A percentile compares a stretch with the other conserved stretches of the same genome.
Conservation (phyloP, 2,888 invertebrate genomes). For the Stenoptilia bipunctidactyla region DNA sequence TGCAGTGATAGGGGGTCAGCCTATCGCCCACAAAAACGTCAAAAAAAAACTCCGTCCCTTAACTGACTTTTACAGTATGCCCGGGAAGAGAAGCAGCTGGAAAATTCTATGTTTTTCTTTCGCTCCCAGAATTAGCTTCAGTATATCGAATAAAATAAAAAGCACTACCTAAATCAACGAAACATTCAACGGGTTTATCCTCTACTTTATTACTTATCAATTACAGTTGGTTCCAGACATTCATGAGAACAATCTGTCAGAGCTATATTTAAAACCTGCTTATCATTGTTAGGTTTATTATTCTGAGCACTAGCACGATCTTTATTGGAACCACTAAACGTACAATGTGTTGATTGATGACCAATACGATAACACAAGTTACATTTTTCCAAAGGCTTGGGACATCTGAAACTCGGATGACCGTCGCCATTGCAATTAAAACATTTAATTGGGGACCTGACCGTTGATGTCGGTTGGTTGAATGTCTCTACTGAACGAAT, state of each 20-base stretch:
- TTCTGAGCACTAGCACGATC: neutral
- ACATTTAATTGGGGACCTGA: slow-evolving; percentile 3
- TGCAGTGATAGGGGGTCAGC: no score
- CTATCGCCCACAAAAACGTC: no score
- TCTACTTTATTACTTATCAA: slow-evolving; percentile 4
- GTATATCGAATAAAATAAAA: slow-evolving; percentile 2
- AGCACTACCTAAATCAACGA: slow-evolving; percentile 6
- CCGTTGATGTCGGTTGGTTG: neutral
- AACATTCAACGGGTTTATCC: neutral
- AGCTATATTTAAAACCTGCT: no score
- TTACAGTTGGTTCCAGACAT: neutral
- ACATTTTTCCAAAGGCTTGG: slow-evolving; percentile 4
- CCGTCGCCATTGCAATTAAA: slow-evolving; percentile 9
- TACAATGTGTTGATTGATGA: neutral
- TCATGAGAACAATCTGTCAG: no score
- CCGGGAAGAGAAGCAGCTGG: no score
- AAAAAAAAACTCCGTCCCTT: no score
- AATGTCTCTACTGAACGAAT: neutral
- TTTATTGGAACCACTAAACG: neutral
- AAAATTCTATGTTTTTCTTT: no score
- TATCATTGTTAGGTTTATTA: no score
- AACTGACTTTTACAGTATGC: no score
- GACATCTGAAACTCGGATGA: slow-evolving; percentile 7
- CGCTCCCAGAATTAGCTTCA: no score
- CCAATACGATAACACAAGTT: slow-evolving; percentile 1